phyloP scores from a whole-genome alignment of 2,113 vertebrate species.

The Pteronura brasiliensis region DNA sequence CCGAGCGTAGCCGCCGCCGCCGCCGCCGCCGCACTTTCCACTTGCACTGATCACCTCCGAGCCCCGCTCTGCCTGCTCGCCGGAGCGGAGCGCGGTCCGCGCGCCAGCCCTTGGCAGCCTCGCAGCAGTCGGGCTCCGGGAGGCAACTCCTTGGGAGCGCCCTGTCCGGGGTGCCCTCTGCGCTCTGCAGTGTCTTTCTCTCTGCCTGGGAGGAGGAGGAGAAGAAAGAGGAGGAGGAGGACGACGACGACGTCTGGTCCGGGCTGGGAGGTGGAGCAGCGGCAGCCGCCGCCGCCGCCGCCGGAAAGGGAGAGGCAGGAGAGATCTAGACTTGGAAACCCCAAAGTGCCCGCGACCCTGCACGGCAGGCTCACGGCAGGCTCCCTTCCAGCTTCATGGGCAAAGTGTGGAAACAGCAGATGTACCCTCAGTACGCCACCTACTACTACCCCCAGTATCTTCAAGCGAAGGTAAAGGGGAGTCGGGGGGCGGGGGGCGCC shows the following conservation, averaged over 20 bases:
- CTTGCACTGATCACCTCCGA: conserved; percentile 71
- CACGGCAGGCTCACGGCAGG: conserved; percentile 81
- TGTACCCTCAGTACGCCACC: conserved; percentile 92
- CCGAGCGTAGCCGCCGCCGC: conserved; percentile 58
- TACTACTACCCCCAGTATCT: conserved; percentile 92
- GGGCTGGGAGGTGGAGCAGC: conserved; percentile 75
- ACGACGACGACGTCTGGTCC: conserved; percentile 72
- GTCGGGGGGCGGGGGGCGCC: neutral
- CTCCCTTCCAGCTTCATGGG: conserved; percentile 90
- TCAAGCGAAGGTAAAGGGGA: conserved; percentile 84
- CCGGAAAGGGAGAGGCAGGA: conserved; percentile 77
- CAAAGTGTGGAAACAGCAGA: conserved; percentile 92
- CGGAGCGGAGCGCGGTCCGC: conserved; percentile 31
- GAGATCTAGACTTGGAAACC: conserved; percentile 80
- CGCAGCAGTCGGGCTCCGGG: conserved; percentile 54
- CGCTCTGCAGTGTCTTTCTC: conserved; percentile 73
- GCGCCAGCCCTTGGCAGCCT: conserved; percentile 68
- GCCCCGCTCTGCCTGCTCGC: conserved; percentile 60
- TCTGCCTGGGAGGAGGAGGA: conserved; percentile 69
- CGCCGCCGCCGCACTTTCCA: conserved; percentile 68
- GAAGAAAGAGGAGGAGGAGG: conserved; percentile 60
- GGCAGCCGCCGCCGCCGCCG: conserved; percentile 69
- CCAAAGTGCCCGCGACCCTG: conserved; percentile 82
- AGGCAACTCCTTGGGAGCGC: conserved; percentile 75
- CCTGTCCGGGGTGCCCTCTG: conserved; percentile 78